Conservation (phyloP, 2,113 vertebrate species). For the Crotalus viridis region DNA sequence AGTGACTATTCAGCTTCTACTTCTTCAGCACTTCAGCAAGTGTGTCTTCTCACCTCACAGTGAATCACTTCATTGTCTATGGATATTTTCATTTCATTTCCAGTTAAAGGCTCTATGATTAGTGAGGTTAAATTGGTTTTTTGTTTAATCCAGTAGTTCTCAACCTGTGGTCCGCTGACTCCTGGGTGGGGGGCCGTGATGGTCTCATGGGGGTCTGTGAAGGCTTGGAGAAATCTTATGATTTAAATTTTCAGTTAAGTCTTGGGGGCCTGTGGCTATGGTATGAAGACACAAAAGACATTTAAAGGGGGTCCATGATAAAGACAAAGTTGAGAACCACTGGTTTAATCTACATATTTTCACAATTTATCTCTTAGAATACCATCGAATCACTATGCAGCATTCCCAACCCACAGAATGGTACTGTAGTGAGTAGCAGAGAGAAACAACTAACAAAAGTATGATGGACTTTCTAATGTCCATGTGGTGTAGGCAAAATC, state of each 20-base stretch:
- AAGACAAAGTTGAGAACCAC: neutral
- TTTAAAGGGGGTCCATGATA: neutral
- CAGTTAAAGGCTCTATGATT: neutral
- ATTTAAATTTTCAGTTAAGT: too few relatives aligned
- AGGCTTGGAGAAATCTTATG: too few relatives aligned
- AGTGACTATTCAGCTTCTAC: neutral
- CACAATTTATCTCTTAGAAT: neutral
- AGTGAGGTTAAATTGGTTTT: neutral
- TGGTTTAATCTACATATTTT: neutral
- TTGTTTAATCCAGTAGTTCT: neutral
- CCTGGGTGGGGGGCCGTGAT: neutral
- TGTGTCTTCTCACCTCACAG: neutral
- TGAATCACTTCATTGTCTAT: neutral
- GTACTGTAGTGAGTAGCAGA: rapidly evolving
- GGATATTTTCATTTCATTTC: neutral
- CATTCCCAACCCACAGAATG: neutral
- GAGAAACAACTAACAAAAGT: constrained; percentile 44
- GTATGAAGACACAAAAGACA: neutral
- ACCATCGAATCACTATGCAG: neutral
- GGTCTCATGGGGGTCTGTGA: too few relatives aligned
- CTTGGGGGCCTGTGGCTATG: too few relatives aligned
- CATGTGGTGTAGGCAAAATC: constrained; percentile 48
- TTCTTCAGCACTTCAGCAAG: neutral
- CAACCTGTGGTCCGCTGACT: neutral
- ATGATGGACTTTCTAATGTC: constrained; percentile 50